Evolutionary conservation across 1,140 invertebrate species (phyloP).

Genomic region (Littorina saxatilis): DNA sequence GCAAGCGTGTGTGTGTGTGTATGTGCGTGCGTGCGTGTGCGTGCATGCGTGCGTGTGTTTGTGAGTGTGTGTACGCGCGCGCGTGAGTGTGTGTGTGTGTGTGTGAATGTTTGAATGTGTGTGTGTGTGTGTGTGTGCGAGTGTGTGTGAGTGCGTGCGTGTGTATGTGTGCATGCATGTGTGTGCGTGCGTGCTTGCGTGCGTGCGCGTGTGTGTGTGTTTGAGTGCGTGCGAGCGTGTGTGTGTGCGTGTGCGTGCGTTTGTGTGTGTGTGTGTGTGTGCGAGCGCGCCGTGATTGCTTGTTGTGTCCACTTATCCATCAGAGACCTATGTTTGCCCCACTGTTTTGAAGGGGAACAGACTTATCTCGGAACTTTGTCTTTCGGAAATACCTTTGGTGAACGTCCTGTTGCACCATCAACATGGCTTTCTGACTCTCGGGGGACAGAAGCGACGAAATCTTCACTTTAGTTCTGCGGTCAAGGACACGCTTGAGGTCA

Average conservation of each 20-base stretch:
- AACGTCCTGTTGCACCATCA: constrained; percentile 12
- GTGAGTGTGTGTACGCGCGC: background rate
- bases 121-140: background rate
- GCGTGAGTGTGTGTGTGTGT: background rate
- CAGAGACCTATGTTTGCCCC: too few relatives aligned
- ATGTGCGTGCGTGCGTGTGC: too few relatives aligned
- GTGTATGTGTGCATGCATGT: too few relatives aligned
- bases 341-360: too few relatives aligned
- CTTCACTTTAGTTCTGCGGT: constrained; percentile 22
- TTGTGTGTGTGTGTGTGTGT: too few relatives aligned
- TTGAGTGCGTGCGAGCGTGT: too few relatives aligned
- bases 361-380: too few relatives aligned
- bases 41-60: background rate
- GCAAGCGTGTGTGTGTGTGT: too few relatives aligned
- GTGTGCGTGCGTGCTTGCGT: background rate
- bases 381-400: background rate
- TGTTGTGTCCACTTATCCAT: too few relatives aligned
- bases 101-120: background rate
- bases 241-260: too few relatives aligned
- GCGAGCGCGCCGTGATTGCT: too few relatives aligned
- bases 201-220: too few relatives aligned
- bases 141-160: background rate
- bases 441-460: constrained; percentile 5
- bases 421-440: constrained; percentile 8
- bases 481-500: constrained; percentile 11